phyloP scores from a whole-genome alignment of 2,888 invertebrate genomes.

The Hedychridium roseum region DNA sequence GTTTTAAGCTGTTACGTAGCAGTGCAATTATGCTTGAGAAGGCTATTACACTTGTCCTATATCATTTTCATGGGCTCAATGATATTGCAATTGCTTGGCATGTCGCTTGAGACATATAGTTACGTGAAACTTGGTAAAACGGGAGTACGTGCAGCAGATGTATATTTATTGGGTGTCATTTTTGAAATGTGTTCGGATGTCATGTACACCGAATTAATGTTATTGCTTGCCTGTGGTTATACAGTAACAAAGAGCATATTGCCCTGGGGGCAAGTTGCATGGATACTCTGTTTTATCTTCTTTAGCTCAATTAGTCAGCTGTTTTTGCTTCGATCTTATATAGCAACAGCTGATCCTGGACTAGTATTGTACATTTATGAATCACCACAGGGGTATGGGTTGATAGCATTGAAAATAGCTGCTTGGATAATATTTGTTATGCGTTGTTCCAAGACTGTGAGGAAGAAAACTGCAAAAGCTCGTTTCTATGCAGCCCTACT shows the following conservation, averaged over 20 bases:
- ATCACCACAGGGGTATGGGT: constrained; percentile 86
- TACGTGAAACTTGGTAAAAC: constrained; percentile 81
- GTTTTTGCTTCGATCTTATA: constrained; percentile 82
- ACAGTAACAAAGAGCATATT: constrained; percentile 88
- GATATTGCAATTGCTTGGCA: constrained; percentile 74
- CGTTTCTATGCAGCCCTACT: constrained; percentile 52
- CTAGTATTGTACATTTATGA: constrained; percentile 90
- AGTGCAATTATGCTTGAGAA: constrained; percentile 79
- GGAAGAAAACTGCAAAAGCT: constrained; percentile 44
- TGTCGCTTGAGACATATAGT: constrained; percentile 74
- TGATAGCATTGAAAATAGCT: constrained; percentile 76
- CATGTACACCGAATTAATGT: constrained; percentile 78
- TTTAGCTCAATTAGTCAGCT: constrained; percentile 77
- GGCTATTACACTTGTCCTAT: constrained; percentile 87
- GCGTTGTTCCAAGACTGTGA: constrained; percentile 63
- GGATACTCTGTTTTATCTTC: constrained; percentile 82
- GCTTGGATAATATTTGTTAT: constrained; percentile 83
- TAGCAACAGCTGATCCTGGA: constrained; percentile 89
- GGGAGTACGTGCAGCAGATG: constrained; percentile 70
- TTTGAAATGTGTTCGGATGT: constrained; percentile 78
- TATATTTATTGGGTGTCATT: constrained; percentile 71
- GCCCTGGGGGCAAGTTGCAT: constrained; percentile 75
- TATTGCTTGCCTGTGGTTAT: constrained; percentile 88
- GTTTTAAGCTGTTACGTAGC: constrained; percentile 78
- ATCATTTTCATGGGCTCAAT: constrained; percentile 82